Evolutionary conservation across 2,888 invertebrate species (phyloP), one percentile per base, ranked within the genome.

Genomic region (Polylopha cassiicola): DNA sequence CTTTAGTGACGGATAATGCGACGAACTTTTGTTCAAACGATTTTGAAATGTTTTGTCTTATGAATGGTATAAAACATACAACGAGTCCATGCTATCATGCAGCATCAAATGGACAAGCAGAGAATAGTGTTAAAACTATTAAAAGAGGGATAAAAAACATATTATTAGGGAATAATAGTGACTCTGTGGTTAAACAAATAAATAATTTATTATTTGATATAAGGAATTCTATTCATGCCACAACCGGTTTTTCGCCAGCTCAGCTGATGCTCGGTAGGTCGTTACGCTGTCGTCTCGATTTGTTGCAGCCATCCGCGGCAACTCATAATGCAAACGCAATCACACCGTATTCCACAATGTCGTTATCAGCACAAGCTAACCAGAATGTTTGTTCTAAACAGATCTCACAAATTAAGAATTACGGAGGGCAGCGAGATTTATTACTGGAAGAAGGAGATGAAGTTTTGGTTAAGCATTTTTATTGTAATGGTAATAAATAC

Each of bases 131-230:
- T 1, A 50, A 48, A 34, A 41, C 31, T 2, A 18, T 52, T 15
- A 52, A 52, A 31, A 46, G 24, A 17, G 44, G 36, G 2, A n/a
- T 51, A 8, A 49, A 48, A 34, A 16, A 17, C 5, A 23, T 47
- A 10, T 11, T 44, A 21, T n/a, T 9, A 4, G 22, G 29, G 15
- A 32, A 33, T 5, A 14, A 1, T 7, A 9, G 9, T 2, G 14
- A 22, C 22, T 7, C 1, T 16, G 7, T 45, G 6, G 8, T 6
- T n/a, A n/a, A 18, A 8, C 45, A 44, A 33, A 29, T 51, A 15
- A 33, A 38, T 18, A 33, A 33, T 4, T 38, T 42, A 31, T 36
- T 45, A 17, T 51, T 48, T 29, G 23, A 39, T 11, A 42, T 46
- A 27, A 22, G 44, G 6, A 51, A 46, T 24, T 38, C 46, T 1